phyloP scores from a whole-genome alignment of 92 coral and sea anemone genomes.

The Zoanthus sansibaricus region DNA sequence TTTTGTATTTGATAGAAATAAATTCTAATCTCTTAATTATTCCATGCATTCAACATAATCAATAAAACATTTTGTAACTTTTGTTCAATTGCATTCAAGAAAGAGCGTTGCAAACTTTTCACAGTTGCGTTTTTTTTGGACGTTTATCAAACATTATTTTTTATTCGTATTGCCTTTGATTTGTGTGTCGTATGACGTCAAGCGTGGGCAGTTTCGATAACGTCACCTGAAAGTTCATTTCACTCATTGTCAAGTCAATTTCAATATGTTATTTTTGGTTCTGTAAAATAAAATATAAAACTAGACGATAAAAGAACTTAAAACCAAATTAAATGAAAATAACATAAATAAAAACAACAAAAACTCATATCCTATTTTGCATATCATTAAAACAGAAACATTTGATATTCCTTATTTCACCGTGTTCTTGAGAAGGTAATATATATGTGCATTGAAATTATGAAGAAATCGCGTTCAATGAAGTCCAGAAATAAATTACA shows the following conservation, averaged over 20 bases:
- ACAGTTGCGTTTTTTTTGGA: background rate
- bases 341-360: background rate
- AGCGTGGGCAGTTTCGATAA: slow-evolving; percentile 37
- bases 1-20: background rate
- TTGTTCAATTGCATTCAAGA: background rate
- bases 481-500: no score
- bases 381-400: no score
- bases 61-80: background rate
- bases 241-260: background rate
- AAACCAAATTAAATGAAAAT: background rate
- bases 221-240: slow-evolving; percentile 6
- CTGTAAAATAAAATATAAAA: background rate
- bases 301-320: background rate
- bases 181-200: slow-evolving; percentile 23
- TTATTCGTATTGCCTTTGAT: background rate
- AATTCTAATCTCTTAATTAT: background rate
- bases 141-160: background rate
- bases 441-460: no score
- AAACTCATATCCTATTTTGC: background rate
- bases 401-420: no score
- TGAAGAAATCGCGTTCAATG: no score
- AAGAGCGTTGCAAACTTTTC: background rate
- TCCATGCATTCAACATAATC: background rate
- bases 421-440: no score
- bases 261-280: background rate